Evolutionary conservation across 2,113 vertebrate genomes (phyloP).

Genomic region (Hemibagrus wyckioides): DNA sequence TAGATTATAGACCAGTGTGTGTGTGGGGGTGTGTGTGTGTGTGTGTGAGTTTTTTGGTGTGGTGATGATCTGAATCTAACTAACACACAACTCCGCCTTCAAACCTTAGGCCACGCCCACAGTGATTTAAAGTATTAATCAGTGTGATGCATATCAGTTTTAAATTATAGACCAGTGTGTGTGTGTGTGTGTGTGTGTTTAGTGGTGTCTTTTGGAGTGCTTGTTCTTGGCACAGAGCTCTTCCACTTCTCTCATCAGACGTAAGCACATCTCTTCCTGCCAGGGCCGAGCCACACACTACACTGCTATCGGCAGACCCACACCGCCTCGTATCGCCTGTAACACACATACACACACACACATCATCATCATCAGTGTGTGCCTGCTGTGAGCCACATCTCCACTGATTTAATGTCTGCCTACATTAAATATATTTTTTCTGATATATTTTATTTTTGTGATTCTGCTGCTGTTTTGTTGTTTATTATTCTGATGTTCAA

Average conservation of each 20-base stretch:
- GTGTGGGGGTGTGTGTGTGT: too few species aligned
- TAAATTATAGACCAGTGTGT: neutral
- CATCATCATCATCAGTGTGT: too few species aligned
- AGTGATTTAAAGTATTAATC: neutral
- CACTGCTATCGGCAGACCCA: slow-evolving; percentile 83
- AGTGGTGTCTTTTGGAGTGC: neutral
- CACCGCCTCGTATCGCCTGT: slow-evolving; percentile 76
- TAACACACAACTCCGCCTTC: neutral
- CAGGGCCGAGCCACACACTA: slow-evolving; percentile 90
- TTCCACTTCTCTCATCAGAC: slow-evolving; percentile 93
- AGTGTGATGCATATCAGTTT: neutral
- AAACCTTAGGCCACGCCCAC: neutral
- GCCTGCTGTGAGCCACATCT: too few species aligned
- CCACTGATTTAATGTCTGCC: too few species aligned
- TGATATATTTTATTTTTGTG: too few species aligned
- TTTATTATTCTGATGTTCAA: too few species aligned
- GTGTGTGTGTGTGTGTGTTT: neutral
- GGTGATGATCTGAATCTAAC: neutral
- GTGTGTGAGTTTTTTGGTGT: too few species aligned
- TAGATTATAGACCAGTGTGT: too few species aligned
- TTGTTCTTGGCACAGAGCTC: slow-evolving; percentile 59
- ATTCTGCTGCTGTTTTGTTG: too few species aligned
- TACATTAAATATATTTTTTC: neutral
- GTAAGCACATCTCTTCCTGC: slow-evolving; percentile 91
- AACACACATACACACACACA: slow-evolving; percentile 39